Evolutionary conservation across 1,140 invertebrate genomes (phyloP).

Genomic region (Caenorhabditis briggsae): DNA sequence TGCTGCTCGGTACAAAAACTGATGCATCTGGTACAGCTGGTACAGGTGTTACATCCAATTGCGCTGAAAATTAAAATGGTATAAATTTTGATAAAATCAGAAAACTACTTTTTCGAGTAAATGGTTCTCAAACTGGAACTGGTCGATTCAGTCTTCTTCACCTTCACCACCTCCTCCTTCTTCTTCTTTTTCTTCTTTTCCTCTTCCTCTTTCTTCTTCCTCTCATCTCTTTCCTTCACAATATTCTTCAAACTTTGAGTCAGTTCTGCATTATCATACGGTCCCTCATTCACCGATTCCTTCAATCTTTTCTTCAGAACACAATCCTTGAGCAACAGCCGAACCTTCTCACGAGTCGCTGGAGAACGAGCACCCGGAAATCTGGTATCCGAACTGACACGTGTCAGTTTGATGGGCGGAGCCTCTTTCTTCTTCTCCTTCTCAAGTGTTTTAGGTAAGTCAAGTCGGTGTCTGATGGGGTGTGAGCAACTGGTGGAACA

Average conservation of each 20-base stretch:
- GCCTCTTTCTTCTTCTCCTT: not conserved
- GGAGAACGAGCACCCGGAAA: conserved; percentile 24
- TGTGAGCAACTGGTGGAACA: not conserved
- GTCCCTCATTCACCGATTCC: not conserved
- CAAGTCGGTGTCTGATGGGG: not conserved
- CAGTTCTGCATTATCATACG: not conserved
- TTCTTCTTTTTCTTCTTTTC: not conserved
- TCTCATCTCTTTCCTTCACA: not conserved
- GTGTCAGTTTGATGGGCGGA: conserved; percentile 5
- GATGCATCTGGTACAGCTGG: not conserved
- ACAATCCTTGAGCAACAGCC: conserved; percentile 1
- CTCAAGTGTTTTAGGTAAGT: not conserved
- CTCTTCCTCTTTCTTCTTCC: not conserved
- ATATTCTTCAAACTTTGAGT: not conserved
- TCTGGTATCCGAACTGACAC: conserved; percentile 22
- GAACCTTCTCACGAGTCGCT: not conserved
- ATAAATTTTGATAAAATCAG: not conserved
- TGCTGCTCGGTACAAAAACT: not conserved
- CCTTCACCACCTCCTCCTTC: not conserved
- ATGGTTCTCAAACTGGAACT: conserved; percentile 5
- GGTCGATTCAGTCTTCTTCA: not conserved
- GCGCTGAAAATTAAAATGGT: not conserved
- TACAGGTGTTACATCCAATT: not conserved
- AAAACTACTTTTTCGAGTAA: conserved; percentile 5
- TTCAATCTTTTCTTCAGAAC: not conserved